Evolutionary conservation across 2,797 vertebrate species (phyloP).

Genomic region (Vultur gryphus): DNA sequence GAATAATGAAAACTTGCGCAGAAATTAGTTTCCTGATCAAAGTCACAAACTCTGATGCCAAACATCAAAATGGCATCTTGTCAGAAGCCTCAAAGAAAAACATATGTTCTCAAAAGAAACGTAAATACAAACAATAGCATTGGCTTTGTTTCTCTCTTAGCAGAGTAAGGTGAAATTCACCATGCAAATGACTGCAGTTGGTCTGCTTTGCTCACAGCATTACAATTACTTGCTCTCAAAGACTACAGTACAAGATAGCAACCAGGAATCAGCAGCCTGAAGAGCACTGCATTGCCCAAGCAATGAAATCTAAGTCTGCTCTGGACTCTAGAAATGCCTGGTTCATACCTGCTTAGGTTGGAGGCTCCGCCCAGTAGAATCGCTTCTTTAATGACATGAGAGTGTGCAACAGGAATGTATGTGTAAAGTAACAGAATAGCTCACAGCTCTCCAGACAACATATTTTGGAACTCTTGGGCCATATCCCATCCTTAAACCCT

Average conservation of each 20-base stretch:
- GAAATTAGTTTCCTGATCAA: background rate
- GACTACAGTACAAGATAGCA: background rate
- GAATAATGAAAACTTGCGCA: background rate
- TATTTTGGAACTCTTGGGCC: background rate
- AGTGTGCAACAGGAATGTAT: background rate
- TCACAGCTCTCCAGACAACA: background rate
- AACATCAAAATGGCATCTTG: background rate
- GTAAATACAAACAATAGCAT: background rate
- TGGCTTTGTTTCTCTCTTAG: background rate
- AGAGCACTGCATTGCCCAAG: background rate
- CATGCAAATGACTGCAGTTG: background rate
- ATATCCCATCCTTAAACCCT: background rate
- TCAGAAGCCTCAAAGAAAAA: background rate
- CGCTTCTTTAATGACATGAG: accelerated
- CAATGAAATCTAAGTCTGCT: background rate
- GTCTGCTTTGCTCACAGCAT: background rate
- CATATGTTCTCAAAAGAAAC: background rate
- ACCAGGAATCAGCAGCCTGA: background rate
- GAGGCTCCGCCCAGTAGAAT: background rate
- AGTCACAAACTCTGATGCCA: background rate
- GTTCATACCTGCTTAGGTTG: background rate
- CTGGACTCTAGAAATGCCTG: background rate
- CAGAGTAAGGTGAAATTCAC: background rate
- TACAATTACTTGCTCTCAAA: background rate
- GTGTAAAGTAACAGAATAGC: background rate